Evolutionary conservation across 2,888 invertebrate species (phyloP).

Genomic region (Xestia rhomboidea): DNA sequence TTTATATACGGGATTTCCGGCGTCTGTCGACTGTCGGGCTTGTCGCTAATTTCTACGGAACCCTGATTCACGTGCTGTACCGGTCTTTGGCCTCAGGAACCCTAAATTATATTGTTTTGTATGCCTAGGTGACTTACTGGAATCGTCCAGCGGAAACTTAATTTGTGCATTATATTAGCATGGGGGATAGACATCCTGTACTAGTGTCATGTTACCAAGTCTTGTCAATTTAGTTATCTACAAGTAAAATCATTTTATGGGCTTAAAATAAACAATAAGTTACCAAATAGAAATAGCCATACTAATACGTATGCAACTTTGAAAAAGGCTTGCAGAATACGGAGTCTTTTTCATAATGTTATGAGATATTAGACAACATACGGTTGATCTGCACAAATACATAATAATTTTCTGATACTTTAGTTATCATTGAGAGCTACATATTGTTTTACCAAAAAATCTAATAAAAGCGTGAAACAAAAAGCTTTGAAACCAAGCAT

Average conservation of each 20-base stretch:
- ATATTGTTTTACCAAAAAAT: not conserved
- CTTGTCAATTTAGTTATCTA: not conserved
- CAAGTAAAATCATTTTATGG: not conserved
- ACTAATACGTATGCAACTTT: not conserved
- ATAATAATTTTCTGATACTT: not conserved
- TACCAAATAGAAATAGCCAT: not conserved
- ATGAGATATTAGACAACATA: not conserved
- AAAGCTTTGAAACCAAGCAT: too few species aligned
- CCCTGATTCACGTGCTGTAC: conserved; percentile 72
- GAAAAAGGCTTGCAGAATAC: not conserved
- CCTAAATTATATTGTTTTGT: conserved; percentile 46
- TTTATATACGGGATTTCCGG: conserved; percentile 89
- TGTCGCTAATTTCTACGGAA: conserved; percentile 83
- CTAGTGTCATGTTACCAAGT: not conserved
- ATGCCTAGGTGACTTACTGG: conserved; percentile 11
- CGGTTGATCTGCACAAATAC: not conserved
- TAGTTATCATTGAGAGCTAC: not conserved
- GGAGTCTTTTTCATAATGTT: not conserved
- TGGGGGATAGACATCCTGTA: not conserved
- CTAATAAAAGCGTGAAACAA: not conserved
- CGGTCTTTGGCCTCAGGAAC: conserved; percentile 50
- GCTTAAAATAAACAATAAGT: not conserved
- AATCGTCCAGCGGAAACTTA: conserved; percentile 24
- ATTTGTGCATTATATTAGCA: conserved; percentile 7
- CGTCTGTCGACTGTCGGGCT: conserved; percentile 76